Percentiles rank a stretch among this genome's conserved stretches.
These are phyloP conservation scores for Sphaerodactylus townsendi DNA, from an alignment of 2,113 vertebrate species.

Conservation along the genomic window DNA sequence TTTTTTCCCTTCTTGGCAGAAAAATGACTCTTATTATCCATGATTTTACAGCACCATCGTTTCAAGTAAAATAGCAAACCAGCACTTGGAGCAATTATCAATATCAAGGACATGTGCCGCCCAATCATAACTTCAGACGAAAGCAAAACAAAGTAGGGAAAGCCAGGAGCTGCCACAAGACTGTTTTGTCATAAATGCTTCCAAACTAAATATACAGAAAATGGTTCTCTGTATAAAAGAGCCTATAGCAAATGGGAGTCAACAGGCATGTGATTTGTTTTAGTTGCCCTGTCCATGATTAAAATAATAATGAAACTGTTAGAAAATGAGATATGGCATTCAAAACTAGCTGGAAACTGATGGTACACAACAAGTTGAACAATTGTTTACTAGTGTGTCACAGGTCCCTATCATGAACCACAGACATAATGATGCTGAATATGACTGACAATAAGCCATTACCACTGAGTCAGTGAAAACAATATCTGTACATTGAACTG, in stretches of 20 bases:
- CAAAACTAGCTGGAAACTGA: not conserved
- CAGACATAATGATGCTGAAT: not conserved
- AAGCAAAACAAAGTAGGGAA: slow-evolving; percentile 27
- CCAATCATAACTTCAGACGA: slow-evolving; percentile 27
- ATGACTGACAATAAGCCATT: not conserved
- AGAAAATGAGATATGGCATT: not conserved
- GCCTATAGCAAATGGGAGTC: slow-evolving; percentile 16
- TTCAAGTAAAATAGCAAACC: slow-evolving; percentile 12
- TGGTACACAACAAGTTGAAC: not conserved
- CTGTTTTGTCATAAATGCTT: slow-evolving; percentile 22
- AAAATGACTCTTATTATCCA: not conserved
- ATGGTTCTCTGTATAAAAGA: not conserved
- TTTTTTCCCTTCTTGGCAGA: not conserved
- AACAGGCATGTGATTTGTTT: not conserved
- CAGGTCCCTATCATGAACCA: not conserved
- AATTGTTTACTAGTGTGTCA: not conserved
- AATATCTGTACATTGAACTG: not conserved
- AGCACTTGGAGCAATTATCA: slow-evolving; percentile 9
- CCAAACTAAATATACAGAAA: slow-evolving; percentile 23
- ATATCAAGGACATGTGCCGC: slow-evolving; percentile 13
- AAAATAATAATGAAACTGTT: not conserved
- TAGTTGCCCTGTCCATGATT: not conserved
- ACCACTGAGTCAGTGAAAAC: not conserved
- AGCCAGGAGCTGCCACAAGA: slow-evolving; percentile 35
- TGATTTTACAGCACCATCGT: not conserved